A percentile compares a stretch with the other conserved stretches of the same genome.
phyloP scores from a whole-genome alignment of 53 echinoderm and acorn worm species.

The Holothuria leucospilota region DNA sequence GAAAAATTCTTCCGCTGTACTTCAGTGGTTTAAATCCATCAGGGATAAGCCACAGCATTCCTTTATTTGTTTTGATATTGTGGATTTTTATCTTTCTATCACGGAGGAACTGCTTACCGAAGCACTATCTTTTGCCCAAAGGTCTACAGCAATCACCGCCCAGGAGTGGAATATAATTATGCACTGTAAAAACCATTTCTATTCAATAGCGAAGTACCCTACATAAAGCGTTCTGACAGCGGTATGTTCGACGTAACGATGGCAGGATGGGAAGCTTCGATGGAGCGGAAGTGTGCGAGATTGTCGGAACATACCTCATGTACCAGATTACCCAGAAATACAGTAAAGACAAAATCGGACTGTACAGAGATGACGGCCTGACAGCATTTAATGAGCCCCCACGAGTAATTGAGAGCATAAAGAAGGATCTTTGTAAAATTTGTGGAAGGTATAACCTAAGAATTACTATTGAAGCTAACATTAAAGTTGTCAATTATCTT shows the following conservation, averaged over 20 bases:
- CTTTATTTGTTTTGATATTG: too few relatives aligned
- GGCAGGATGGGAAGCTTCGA: slow-evolving; percentile 5
- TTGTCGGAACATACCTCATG: slow-evolving; percentile 13
- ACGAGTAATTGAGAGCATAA: background rate
- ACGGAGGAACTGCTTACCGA: background rate
- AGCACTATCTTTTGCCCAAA: background rate
- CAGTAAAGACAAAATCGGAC: slow-evolving; percentile 9
- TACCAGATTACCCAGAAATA: slow-evolving; percentile 35
- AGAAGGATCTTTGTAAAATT: slow-evolving; percentile 14
- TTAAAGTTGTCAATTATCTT: slow-evolving; percentile 27
- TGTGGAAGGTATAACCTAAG: slow-evolving; percentile 11
- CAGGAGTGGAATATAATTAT: background rate
- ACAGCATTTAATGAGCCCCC: slow-evolving; percentile 26
- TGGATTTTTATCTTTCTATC: background rate
- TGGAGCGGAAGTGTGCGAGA: slow-evolving; percentile 2
- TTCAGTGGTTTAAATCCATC: too few relatives aligned
- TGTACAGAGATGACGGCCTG: slow-evolving; percentile 23
- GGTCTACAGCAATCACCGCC: background rate
- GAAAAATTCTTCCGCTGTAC: too few relatives aligned
- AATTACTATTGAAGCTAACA: background rate
- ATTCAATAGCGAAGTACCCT: background rate
- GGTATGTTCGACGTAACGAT: slow-evolving; percentile 8
- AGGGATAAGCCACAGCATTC: too few relatives aligned
- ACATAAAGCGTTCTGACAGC: background rate
- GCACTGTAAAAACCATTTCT: background rate